Base-by-base conservation (phyloP, 2,888 invertebrate species). In the Falcaria lacertinaria region DNA sequence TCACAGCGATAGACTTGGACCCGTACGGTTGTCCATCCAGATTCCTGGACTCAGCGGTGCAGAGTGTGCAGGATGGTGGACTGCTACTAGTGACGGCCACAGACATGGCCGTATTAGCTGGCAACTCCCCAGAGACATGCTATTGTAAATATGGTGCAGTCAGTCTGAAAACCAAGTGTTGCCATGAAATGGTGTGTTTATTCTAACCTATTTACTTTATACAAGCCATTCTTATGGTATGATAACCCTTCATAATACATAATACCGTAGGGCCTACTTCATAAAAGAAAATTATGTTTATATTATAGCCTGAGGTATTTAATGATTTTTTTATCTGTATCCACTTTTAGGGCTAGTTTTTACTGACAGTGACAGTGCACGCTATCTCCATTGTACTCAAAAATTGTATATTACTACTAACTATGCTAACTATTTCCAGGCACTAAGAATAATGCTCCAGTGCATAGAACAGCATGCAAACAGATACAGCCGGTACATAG, bases 11-110 rank as follows among this genome's bases (percentile, higher is more conserved):
- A 41, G 99, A 99, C 79, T 82, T 99, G 44, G 99, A 99, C 85
- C 99, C 99, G 0, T 99, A 99, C 57, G 99, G 99, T 1, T 97
- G 97, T 62, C 98, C 99, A 0, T 94, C 96, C 1, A 92, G 93
- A 33, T 99, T 99, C 82, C 89, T 99, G 0, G 98, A 98, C 70
- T 91, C 95, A 0, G 97, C 97, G 0, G 93, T 98, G 0, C 95
- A 96, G 74, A 92, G 94, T 46, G 85, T 96, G 0, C 90, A 91
- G 38, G 94, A 96, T 54, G 95, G 96, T 11, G 99, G 99, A 0
- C 72, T 99, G 17, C 81, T 99, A 22, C 91, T 98, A 58, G 94
- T 99, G 0, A 99, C 99, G 0, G 98, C 98, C 17, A 99, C 99
- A 0, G 99, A 99, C 77, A 97, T 98, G 96, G 97, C 95, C 0